Conservation (phyloP, 2,888 invertebrate genomes). For the Phortica okadai region DNA sequence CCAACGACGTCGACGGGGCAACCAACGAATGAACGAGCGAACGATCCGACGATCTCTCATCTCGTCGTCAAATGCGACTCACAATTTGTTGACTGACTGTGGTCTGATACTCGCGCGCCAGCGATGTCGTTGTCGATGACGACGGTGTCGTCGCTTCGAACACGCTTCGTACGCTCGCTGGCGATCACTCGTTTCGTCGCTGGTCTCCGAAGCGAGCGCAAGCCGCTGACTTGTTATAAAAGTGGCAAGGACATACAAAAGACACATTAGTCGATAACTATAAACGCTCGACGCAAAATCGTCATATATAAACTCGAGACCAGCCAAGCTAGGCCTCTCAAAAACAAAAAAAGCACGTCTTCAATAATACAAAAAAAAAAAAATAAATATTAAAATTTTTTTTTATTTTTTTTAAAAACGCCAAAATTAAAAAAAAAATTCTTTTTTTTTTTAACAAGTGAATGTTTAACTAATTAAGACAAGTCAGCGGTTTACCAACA, state of each 20-base stretch:
- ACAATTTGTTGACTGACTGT: no score
- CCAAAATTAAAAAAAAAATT: neutral
- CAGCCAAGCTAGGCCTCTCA: constrained; percentile 23
- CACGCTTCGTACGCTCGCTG: constrained; percentile 61
- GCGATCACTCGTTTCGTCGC: constrained; percentile 64
- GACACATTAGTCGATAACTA: constrained; percentile 77
- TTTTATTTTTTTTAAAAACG: neutral
- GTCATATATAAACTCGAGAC: constrained; percentile 61
- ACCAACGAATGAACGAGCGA: no score
- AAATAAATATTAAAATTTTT: constrained; percentile 29
- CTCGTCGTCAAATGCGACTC: no score
- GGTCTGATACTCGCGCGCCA: neutral
- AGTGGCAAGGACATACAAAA: constrained; percentile 77
- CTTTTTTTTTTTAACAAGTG: neutral
- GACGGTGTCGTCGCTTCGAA: constrained; percentile 55
- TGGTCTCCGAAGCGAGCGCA: constrained; percentile 49
- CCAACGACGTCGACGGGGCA: neutral
- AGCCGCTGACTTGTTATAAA: constrained; percentile 75
- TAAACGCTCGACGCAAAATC: constrained; percentile 75
- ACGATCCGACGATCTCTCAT: no score
- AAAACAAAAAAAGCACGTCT: neutral
- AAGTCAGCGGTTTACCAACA: no score
- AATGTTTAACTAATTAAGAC: neutral
- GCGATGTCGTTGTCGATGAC: neutral
- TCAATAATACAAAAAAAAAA: constrained; percentile 32